phyloP scores from a whole-genome alignment of 2,888 invertebrate species.

The Zygaena filipendulae region DNA sequence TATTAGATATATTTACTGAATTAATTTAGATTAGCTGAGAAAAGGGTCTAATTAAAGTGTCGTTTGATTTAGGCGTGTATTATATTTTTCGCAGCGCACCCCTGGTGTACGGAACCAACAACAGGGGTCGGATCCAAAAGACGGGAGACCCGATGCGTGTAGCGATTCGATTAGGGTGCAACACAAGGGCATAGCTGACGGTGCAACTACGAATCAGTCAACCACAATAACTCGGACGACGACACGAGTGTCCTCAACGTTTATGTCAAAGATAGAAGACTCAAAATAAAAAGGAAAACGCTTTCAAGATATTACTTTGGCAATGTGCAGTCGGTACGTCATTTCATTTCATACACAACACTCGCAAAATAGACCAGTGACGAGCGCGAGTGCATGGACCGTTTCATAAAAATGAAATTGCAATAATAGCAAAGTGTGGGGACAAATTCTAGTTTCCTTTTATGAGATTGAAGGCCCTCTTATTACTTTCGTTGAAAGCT shows the following conservation, averaged over 20 bases:
- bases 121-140: constrained; percentile 53
- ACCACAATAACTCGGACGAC: constrained; percentile 20
- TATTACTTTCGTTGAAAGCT: constrained; percentile 21
- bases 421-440: constrained; percentile 39
- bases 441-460: constrained; percentile 41
- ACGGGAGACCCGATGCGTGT: constrained; percentile 57
- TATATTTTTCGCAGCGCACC: constrained; percentile 55
- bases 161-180: constrained; percentile 66
- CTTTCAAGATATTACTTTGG: constrained; percentile 6
- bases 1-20: no score
- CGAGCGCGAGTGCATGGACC: constrained; percentile 43
- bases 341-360: constrained; percentile 64
- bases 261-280: constrained; percentile 16
- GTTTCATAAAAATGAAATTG: constrained; percentile 64
- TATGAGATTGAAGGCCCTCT: constrained; percentile 33
- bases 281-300: constrained; percentile 5
- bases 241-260: constrained; percentile 6
- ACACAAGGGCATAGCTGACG: constrained; percentile 53
- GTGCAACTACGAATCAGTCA: constrained; percentile 35
- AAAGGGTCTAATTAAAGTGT: constrained; percentile 56
- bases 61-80: constrained; percentile 56
- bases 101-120: constrained; percentile 44
- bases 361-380: constrained; percentile 62
- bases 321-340: constrained; percentile 35
- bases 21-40: no score